These are phyloP conservation scores for Accipiter cooperii DNA, from an alignment of 2,113 vertebrate genomes.

Conservation along the genomic window DNA sequence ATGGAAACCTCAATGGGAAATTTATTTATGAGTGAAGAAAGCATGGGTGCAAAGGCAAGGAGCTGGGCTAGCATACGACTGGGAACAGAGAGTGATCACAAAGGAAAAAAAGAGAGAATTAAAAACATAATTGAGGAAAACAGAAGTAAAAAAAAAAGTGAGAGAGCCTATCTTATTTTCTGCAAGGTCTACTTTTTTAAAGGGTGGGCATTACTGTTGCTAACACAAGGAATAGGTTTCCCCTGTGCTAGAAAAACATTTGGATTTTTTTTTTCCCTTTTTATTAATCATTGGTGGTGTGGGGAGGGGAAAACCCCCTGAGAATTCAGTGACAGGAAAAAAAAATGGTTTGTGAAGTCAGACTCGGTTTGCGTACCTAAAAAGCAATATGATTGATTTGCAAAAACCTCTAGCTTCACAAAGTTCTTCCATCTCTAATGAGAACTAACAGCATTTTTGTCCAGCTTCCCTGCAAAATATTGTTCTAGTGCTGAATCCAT, in stretches of 20 bases:
- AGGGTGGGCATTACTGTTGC: not conserved
- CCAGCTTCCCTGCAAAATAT: constrained; percentile 62
- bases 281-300: constrained; percentile 30
- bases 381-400: constrained; percentile 65
- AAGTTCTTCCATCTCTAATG: constrained; percentile 62
- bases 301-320: constrained; percentile 17
- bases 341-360: constrained; percentile 58
- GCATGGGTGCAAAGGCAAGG: not conserved
- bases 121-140: constrained; percentile 15
- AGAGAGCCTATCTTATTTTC: not conserved
- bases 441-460: constrained; percentile 64
- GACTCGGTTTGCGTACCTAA: constrained; percentile 56
- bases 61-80: not conserved
- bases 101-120: not conserved
- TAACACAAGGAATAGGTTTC: constrained; percentile 19
- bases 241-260: constrained; percentile 41
- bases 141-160: not conserved
- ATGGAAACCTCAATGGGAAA: constrained; percentile 12
- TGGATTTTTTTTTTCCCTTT: not conserved
- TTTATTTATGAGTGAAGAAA: constrained; percentile 7
- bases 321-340: constrained; percentile 44
- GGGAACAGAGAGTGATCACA: not conserved
- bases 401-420: constrained; percentile 59
- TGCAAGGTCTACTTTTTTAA: not conserved
- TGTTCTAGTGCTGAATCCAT: constrained; percentile 64